phyloP scores from a whole-genome alignment of 2,113 vertebrate genomes.

The Caretta caretta region DNA sequence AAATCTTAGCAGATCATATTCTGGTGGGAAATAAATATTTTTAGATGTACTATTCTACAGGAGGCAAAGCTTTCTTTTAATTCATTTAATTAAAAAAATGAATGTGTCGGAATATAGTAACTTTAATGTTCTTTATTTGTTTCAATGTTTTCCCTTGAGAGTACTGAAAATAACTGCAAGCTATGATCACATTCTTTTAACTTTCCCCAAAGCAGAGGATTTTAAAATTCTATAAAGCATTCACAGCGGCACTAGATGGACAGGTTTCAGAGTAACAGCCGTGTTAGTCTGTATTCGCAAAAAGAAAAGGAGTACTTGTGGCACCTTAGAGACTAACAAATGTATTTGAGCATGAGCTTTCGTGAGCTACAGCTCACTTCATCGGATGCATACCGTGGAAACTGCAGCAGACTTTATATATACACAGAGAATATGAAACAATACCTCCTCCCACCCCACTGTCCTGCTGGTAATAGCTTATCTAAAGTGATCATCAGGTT shows the following conservation, averaged over 20 bases:
- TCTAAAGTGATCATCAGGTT: too few relatives aligned
- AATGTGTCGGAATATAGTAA: neutral
- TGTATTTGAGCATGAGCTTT: too few relatives aligned
- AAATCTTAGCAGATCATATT: neutral
- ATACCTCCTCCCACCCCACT: too few relatives aligned
- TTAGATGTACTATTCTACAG: neutral
- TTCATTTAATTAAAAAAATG: neutral
- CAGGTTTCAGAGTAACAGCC: too few relatives aligned
- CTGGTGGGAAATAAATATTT: neutral
- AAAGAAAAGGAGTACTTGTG: too few relatives aligned
- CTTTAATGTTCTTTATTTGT: neutral
- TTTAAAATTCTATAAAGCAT: neutral
- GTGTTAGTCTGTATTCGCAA: too few relatives aligned
- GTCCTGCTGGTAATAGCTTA: too few relatives aligned
- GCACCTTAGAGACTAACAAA: too few relatives aligned
- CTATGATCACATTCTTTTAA: neutral
- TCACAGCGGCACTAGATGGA: neutral
- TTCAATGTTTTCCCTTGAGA: constrained; percentile 10
- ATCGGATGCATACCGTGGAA: too few relatives aligned
- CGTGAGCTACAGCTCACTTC: too few relatives aligned
- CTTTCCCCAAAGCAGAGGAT: neutral
- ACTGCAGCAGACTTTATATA: too few relatives aligned
- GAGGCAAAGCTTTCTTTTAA: neutral
- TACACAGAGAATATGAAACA: too few relatives aligned
- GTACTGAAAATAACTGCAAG: neutral